Evolutionary conservation across 30 jellyfish, hydroid and myxozoan genomes (phyloP), one percentile per base, ranked within the genome.

Genomic region (Hydra vulgaris): DNA sequence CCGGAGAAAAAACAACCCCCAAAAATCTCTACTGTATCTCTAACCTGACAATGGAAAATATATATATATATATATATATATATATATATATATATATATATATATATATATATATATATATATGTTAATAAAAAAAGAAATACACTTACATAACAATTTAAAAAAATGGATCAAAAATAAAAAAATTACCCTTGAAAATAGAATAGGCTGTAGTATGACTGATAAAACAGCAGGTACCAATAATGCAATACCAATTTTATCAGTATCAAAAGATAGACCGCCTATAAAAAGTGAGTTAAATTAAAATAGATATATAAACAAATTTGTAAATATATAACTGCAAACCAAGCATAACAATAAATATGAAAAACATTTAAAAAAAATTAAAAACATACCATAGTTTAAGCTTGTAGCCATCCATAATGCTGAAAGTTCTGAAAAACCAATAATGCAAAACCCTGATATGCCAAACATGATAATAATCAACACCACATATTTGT

Each of bases 401-500:
- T 61, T 81, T 23, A 74, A 27, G 7, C 77, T 71, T 8, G 95
- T 84, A 17, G 97, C 97, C 97, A 89, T 85, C 97, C 97, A 89
- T 21, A 89, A 84, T 0, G 97, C 78, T 18, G 89, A 67, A 73
- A 89, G 79, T 70, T 89, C 97, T 21, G 91, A 91, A 74, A 89
- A 89, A 27, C 97, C 97, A 66, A 89, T 89, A 80, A 89, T 89
- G 24, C 91, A 81, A 73, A 89, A 89, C 7, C 97, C 97, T 22
- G 97, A 89, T 72, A 84, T 53, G 0, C 97, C 95, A 78, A 89
- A 89, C 85, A 89, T 66, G 0, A 89, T 85, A 21, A 80, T 86
- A 19, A 83, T 71, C 81, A 85, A 69, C 23, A 87, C 16, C 26
- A 89, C 89, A 0, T 56, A 25, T 26, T 74, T 74, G 68, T 89